Evolutionary conservation across 1,140 invertebrate genomes (phyloP).

Genomic region (Pseudobourletiella spinata): DNA sequence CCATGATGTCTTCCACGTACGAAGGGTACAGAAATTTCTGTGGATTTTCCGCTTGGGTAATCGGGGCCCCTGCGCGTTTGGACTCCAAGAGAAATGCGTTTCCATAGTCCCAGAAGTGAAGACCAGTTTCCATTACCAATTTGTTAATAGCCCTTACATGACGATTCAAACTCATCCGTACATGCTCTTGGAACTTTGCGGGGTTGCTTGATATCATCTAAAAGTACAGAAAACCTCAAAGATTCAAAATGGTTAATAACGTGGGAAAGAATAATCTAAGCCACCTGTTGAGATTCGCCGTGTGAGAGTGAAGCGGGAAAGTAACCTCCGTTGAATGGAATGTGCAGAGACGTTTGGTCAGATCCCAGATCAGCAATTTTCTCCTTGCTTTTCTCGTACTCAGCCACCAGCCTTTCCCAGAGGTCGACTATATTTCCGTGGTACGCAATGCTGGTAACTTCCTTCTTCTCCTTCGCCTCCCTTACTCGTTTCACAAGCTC

Average conservation of each 20-base stretch:
- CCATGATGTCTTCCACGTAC: slow-evolving; percentile 65
- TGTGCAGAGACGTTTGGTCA: slow-evolving; percentile 57
- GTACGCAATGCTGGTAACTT: slow-evolving; percentile 53
- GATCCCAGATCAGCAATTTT: slow-evolving; percentile 55
- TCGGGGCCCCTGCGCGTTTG: slow-evolving; percentile 50
- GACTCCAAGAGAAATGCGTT: slow-evolving; percentile 62
- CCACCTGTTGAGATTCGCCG: slow-evolving; percentile 40
- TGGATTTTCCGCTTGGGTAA: slow-evolving; percentile 38
- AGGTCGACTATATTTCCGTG: slow-evolving; percentile 54
- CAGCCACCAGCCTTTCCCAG: slow-evolving; percentile 52
- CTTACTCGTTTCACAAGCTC: slow-evolving; percentile 46
- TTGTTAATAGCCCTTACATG: slow-evolving; percentile 55
- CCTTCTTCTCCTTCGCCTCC: slow-evolving; percentile 38
- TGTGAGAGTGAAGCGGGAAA: slow-evolving; percentile 50
- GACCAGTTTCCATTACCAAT: slow-evolving; percentile 46
- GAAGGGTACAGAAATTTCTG: slow-evolving; percentile 54
- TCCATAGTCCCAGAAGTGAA: slow-evolving; percentile 62
- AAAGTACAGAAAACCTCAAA: neutral
- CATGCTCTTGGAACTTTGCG: slow-evolving; percentile 47
- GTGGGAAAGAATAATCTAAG: neutral
- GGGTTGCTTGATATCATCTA: slow-evolving; percentile 49
- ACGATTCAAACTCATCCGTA: slow-evolving; percentile 52
- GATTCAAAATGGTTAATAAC: slow-evolving; percentile 8
- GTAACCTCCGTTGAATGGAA: slow-evolving; percentile 58
- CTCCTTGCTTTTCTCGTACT: slow-evolving; percentile 49